Evolutionary conservation across 2,888 invertebrate species (phyloP).

Genomic region (Xestia sexstrigata): DNA sequence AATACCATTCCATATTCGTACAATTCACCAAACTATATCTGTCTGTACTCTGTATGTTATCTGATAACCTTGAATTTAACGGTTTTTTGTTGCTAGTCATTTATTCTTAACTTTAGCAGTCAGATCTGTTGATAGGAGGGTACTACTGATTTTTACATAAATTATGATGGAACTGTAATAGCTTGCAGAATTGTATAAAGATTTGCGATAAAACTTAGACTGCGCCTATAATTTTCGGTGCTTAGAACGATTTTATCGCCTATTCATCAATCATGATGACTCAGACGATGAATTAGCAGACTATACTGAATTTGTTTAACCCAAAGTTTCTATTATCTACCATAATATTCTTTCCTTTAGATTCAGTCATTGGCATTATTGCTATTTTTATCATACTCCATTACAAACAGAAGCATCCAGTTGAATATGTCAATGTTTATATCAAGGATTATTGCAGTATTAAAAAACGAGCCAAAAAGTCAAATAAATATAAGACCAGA

Average conservation of each 20-base stretch:
- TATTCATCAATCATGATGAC: not conserved
- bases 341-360: not conserved
- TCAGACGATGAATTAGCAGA: not conserved
- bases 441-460: slow-evolving; percentile 2
- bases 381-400: not conserved
- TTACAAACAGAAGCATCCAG: not conserved
- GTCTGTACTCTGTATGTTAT: slow-evolving; percentile 44
- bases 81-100: slow-evolving; percentile 35
- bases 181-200: not conserved
- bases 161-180: slow-evolving; percentile 5
- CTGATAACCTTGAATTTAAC: slow-evolving; percentile 66
- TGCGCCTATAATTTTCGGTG: not conserved
- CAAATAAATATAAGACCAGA: slow-evolving; percentile 25
- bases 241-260: not conserved
- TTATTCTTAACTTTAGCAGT: slow-evolving; percentile 45
- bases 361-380: not conserved
- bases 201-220: not conserved
- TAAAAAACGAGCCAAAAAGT: slow-evolving; percentile 12
- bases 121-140: slow-evolving; percentile 10
- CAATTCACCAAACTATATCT: slow-evolving; percentile 59
- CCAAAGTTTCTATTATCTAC: not conserved
- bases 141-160: slow-evolving; percentile 3
- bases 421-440: not conserved
- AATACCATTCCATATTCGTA: slow-evolving; percentile 69
- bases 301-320: not conserved